These are phyloP conservation scores for Platycercus adscitus DNA, from an alignment of 2,113 vertebrate genomes.

Conservation along the genomic window DNA sequence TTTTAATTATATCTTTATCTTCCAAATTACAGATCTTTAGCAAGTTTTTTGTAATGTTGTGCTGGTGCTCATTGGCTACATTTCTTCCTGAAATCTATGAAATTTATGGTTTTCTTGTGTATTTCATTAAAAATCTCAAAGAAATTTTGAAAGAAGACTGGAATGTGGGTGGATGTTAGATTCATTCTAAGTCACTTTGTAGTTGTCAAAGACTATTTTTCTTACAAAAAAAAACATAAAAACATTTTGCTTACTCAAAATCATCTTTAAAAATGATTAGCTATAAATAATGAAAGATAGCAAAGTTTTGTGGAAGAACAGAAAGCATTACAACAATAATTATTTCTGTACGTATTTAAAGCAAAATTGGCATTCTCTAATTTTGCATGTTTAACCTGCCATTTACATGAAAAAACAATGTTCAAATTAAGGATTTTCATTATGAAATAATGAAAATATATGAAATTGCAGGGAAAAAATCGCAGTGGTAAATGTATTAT, in stretches of 20 bases:
- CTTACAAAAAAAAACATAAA: background rate
- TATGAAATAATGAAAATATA: background rate
- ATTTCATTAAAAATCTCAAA: background rate
- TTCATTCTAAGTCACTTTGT: background rate
- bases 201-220: background rate
- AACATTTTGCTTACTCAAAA: background rate
- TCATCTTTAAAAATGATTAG: background rate
- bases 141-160: background rate
- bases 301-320: background rate
- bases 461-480: background rate
- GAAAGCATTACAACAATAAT: background rate
- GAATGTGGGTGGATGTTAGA: background rate
- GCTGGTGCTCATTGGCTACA: background rate
- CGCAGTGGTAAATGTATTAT: background rate
- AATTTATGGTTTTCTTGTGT: background rate
- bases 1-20: background rate
- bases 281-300: background rate
- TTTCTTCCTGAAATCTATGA: background rate
- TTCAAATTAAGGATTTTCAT: background rate
- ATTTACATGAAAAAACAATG: background rate
- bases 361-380: background rate
- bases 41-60: background rate
- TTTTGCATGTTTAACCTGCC: background rate
- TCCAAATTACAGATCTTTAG: background rate
- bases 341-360: background rate